phyloP scores from a whole-genome alignment of 2,797 vertebrate species.

The Acanthopagrus latus region DNA sequence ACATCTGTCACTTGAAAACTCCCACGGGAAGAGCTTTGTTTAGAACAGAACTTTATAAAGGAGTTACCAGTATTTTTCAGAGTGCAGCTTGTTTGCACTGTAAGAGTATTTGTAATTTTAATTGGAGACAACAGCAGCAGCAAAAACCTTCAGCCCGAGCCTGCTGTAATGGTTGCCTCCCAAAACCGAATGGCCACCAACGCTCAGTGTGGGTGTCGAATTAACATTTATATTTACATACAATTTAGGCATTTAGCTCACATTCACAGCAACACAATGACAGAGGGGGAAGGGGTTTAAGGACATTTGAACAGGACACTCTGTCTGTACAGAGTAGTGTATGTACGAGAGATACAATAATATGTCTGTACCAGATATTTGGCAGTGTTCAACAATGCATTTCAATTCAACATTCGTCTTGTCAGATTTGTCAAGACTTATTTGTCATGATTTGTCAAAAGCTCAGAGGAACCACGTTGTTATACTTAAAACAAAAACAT shows the following conservation, averaged over 20 bases:
- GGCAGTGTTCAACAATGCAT: neutral
- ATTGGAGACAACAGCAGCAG: slow-evolving; percentile 48
- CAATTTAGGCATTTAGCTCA: slow-evolving; percentile 51
- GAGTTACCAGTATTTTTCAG: slow-evolving; percentile 64
- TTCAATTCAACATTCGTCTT: neutral
- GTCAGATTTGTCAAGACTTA: neutral
- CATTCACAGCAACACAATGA: slow-evolving; percentile 29
- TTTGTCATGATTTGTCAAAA: neutral
- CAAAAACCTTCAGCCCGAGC: slow-evolving; percentile 34
- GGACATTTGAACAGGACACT: slow-evolving; percentile 25
- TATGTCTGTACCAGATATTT: slow-evolving; percentile 7
- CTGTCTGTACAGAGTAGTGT: neutral
- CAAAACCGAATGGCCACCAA: slow-evolving; percentile 52
- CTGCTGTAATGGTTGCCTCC: slow-evolving; percentile 42
- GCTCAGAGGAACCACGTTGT: neutral
- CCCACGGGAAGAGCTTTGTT: slow-evolving; percentile 83
- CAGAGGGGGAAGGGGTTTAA: slow-evolving; percentile 2
- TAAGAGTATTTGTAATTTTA: slow-evolving; percentile 56
- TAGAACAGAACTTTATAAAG: slow-evolving; percentile 72
- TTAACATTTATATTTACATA: slow-evolving; percentile 63
- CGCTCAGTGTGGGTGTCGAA: slow-evolving; percentile 55
- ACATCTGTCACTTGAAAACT: slow-evolving; percentile 83
- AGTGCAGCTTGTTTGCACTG: slow-evolving; percentile 39
- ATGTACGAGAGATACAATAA: neutral
- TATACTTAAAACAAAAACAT: neutral